Base-by-base conservation (phyloP, 2,888 invertebrate genomes). In the Tenthredo mesomela region DNA sequence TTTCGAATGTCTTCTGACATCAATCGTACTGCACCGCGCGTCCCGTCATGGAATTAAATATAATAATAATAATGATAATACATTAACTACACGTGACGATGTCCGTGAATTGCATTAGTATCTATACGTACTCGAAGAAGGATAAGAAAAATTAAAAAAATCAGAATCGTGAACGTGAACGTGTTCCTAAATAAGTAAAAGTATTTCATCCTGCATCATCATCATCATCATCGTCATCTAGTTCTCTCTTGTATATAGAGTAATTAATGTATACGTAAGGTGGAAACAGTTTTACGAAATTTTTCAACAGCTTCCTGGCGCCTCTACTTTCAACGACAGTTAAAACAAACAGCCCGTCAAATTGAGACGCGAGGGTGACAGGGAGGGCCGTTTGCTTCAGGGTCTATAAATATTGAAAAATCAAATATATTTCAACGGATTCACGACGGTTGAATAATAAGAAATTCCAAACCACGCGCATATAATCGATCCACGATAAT, bases 251-350 rank as follows among this genome's bases (percentile, higher is more conserved):
- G 50, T 50, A 50, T 77, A 77, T 29, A 12, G 15, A 75, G 15
- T 18, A 3, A 77, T 54, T 77, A 77, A 2, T 50, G 25, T 73
- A 43, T 77, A 25, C 12, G 87, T 88, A 87, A 89, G 88, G 86
- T 85, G 86, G 85, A 86, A 86, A 86, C 87, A 87, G 58, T 80
- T 80, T 80, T 25, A 80, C 80, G 21, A 50, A 58, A 50, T 80
- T 80, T 80, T 77, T 61, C 58, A 80, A 80, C 58, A 80, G 61
- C 87, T 91, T 91, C 89, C 88, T 88, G 78, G 80, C 85, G 85
- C 86, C 87, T 88, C 87, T 67, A 86, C 84, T 86, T 78, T 84
- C 85, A 87, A 84, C 87, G 91, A 91, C 92, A 91, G 90, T 85
- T 89, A 90, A 92, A 92, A 92, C 89, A 92, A 82, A 82, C 82